These are phyloP conservation scores for Danaus chrysippus DNA, from an alignment of 2,888 invertebrate species.

Conservation along the genomic window DNA sequence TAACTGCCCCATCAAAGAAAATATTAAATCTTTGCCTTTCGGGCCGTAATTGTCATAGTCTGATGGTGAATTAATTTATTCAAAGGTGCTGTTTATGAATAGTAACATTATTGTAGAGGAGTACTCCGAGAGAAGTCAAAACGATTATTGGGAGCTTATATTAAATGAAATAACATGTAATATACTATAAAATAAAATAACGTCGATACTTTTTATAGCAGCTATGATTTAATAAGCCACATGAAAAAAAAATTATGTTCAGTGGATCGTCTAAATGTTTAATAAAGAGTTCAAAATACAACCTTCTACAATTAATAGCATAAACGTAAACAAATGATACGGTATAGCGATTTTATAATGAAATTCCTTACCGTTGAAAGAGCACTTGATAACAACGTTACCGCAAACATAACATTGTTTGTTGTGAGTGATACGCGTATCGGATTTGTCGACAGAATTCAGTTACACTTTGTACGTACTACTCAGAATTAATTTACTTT, in stretches of 20 bases:
- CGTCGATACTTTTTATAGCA: too few species aligned
- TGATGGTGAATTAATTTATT: neutral
- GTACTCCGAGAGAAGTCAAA: neutral
- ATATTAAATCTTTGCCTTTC: neutral
- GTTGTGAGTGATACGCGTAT: conserved; percentile 41
- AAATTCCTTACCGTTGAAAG: conserved; percentile 21
- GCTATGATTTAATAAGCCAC: too few species aligned
- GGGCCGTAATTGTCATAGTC: neutral
- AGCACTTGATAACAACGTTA: conserved; percentile 37
- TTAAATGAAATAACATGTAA: too few species aligned
- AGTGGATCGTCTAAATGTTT: neutral
- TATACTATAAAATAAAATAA: too few species aligned
- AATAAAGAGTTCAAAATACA: conserved; percentile 1
- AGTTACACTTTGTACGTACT: conserved; percentile 31
- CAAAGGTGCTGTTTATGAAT: neutral
- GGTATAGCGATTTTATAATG: conserved; percentile 21
- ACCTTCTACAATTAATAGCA: conserved; percentile 3
- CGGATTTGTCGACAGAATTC: conserved; percentile 34
- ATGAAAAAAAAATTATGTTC: too few species aligned
- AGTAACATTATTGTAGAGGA: neutral
- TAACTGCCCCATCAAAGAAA: neutral
- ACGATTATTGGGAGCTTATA: too few species aligned
- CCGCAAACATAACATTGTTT: conserved; percentile 42
- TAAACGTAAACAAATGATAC: neutral
- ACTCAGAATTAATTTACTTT: conserved; percentile 23